phyloP scores from a whole-genome alignment of 2,113 vertebrate species.

The Chaenogobius annularis region DNA sequence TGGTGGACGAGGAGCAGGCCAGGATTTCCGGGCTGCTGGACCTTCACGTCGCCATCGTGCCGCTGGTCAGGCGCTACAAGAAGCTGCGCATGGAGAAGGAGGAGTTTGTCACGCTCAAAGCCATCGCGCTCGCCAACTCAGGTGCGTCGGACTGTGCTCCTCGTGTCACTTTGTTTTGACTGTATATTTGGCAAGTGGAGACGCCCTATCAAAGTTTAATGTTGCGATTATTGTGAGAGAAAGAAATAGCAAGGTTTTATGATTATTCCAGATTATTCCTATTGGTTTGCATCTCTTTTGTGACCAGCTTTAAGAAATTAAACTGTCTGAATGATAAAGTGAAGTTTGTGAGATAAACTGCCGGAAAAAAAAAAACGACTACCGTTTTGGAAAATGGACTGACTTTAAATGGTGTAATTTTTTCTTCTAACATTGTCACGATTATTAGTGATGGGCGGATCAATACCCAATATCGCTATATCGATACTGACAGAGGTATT shows the following conservation, averaged over 20 bases:
- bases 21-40: slow-evolving; percentile 85
- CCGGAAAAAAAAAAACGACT: neutral
- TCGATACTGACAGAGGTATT: too few relatives aligned
- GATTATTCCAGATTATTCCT: too few relatives aligned
- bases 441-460: too few relatives aligned
- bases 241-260: too few relatives aligned
- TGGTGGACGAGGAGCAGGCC: slow-evolving; percentile 90
- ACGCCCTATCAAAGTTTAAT: neutral
- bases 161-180: neutral
- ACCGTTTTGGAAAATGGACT: neutral
- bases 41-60: slow-evolving; percentile 87
- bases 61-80: slow-evolving; percentile 88
- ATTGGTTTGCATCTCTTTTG: neutral
- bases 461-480: too few relatives aligned
- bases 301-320: neutral
- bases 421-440: too few relatives aligned
- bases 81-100: slow-evolving; percentile 92
- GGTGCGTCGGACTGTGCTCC: slow-evolving; percentile 63
- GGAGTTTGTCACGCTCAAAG: slow-evolving; percentile 93
- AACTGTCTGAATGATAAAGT: neutral
- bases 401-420: neutral
- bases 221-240: too few relatives aligned
- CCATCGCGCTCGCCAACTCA: slow-evolving; percentile 90
- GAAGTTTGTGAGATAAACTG: neutral
- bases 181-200: neutral